These are phyloP conservation scores for Trissolcus basalis DNA, from an alignment of 1,140 invertebrate genomes.

Conservation along the genomic window DNA sequence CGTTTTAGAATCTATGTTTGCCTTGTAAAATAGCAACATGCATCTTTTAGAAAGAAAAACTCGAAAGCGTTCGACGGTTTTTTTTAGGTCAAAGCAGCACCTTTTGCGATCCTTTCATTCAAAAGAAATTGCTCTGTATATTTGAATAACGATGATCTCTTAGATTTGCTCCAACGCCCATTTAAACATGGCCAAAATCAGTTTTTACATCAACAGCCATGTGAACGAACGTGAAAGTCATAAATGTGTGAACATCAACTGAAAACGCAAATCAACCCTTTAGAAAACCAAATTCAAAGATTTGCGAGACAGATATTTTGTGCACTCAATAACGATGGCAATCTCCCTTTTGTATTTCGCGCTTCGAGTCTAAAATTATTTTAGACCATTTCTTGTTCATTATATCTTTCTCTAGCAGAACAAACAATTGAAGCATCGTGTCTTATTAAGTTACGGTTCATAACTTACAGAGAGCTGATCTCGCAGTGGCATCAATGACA, in stretches of 20 bases:
- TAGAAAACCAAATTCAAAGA: too few relatives aligned
- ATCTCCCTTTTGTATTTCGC: too few relatives aligned
- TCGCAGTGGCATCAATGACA: conserved; percentile 89
- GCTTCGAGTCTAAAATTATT: too few relatives aligned
- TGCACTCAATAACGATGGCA: too few relatives aligned
- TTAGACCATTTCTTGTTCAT: too few relatives aligned
- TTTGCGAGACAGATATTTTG: too few relatives aligned
- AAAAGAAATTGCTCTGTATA: conserved; percentile 48
- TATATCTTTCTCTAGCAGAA: too few relatives aligned
- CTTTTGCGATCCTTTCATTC: conserved; percentile 40
- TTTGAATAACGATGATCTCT: conserved; percentile 41
- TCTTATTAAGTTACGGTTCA: conserved; percentile 16
- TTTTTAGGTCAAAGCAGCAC: conserved; percentile 51
- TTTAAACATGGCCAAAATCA: too few relatives aligned
- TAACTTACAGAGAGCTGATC: conserved; percentile 83
- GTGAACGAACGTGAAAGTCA: too few relatives aligned
- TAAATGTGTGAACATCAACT: too few relatives aligned
- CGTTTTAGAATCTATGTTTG: conserved; percentile 60
- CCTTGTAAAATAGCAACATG: conserved; percentile 62
- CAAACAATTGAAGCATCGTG: neutral
- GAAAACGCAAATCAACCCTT: too few relatives aligned
- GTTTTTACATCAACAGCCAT: too few relatives aligned
- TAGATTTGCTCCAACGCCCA: conserved; percentile 15
- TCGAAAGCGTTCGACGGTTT: conserved; percentile 47
- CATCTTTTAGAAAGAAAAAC: conserved; percentile 56